Evolutionary conservation across 2,888 invertebrate species (phyloP).

Genomic region (Sarcophaga carnaria): DNA sequence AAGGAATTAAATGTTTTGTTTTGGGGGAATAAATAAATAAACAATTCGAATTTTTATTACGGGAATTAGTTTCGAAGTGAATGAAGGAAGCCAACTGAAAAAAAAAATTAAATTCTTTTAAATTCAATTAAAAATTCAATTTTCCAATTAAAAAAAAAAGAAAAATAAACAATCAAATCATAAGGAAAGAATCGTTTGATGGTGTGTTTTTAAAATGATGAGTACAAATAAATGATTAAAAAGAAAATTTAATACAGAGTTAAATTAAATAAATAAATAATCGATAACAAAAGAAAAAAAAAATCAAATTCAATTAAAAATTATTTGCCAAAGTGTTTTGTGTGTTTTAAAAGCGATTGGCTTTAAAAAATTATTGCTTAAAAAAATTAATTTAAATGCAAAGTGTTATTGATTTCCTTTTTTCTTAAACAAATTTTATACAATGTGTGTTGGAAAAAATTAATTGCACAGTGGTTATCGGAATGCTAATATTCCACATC

Average conservation of each 20-base stretch:
- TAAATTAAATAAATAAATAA: no score
- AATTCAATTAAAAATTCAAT: conserved; percentile 13
- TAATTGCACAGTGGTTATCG: no score
- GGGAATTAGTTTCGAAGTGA: conserved; percentile 8
- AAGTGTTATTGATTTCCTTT: no score
- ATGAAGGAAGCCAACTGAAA: not conserved
- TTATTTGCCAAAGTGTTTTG: no score
- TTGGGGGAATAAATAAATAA: conserved; percentile 16
- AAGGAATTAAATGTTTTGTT: conserved; percentile 19
- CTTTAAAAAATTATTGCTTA: no score
- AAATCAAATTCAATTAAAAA: no score
- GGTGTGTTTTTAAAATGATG: not conserved
- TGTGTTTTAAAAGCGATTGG: no score
- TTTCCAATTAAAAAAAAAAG: conserved; percentile 10
- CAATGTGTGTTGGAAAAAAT: no score
- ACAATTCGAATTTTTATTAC: conserved; percentile 24
- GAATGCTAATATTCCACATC: no score
- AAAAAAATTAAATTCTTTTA: not conserved
- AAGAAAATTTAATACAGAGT: not conserved
- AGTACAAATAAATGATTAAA: not conserved
- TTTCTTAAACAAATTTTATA: no score
- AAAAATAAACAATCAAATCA: conserved; percentile 30
- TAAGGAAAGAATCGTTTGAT: not conserved
- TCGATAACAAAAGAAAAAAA: no score
- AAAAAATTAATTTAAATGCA: no score